Percentiles rank a stretch among this genome's conserved stretches.
Evolutionary conservation across 2,797 vertebrate genomes (phyloP).

Genomic region (Microctenopoma stevenorrisi): DNA sequence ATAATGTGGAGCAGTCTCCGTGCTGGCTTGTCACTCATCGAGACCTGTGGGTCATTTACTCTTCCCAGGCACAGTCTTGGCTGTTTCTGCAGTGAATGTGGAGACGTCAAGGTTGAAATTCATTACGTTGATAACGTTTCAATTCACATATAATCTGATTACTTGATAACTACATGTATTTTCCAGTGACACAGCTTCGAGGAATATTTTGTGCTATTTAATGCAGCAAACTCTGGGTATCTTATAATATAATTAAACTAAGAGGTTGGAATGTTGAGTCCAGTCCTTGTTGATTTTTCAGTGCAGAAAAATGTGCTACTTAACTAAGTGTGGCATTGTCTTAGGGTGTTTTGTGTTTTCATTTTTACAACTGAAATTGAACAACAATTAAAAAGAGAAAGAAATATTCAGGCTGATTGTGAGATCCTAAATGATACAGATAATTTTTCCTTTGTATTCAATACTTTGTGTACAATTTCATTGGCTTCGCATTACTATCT

Average conservation of each 20-base stretch:
- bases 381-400: too few species aligned
- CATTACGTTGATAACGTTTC: neutral
- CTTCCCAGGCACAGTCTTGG: neutral
- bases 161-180: slow-evolving; percentile 2
- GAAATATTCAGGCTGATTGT: too few species aligned
- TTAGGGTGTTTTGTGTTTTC: neutral
- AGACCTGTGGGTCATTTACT: slow-evolving; percentile 21
- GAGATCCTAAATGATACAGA: too few species aligned
- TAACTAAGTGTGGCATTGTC: neutral
- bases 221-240: neutral
- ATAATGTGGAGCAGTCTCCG: slow-evolving; percentile 15
- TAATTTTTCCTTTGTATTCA: too few species aligned
- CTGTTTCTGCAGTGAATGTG: neutral
- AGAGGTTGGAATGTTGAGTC: neutral
- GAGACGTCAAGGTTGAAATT: neutral
- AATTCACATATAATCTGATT: slow-evolving; percentile 27
- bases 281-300: slow-evolving; percentile 2
- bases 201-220: neutral
- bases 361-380: too few species aligned
- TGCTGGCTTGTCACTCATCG: slow-evolving; percentile 42
- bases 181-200: slow-evolving; percentile 8
- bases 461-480: neutral
- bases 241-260: slow-evolving; percentile 2
- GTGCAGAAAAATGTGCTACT: neutral
- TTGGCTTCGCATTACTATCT: neutral